Base-by-base conservation (phyloP, 2,888 invertebrate species). In the Nebria salina region DNA sequence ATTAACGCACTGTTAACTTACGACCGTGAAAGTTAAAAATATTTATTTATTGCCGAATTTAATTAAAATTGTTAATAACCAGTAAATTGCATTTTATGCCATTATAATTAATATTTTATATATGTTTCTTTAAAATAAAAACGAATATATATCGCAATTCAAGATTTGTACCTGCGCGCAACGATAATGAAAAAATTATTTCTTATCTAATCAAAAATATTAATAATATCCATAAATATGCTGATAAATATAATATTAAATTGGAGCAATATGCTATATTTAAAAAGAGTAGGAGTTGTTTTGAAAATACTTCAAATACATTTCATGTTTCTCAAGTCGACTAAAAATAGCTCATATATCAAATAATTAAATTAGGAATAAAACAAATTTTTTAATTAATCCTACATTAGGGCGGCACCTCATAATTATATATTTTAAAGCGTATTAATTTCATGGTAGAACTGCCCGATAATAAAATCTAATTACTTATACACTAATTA, bases 41-140 rank as follows among this genome's bases (percentile, higher is more conserved):
- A 80, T 75, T 68, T 73, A 65, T 34, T 75, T 26, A 68, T n/a
- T 74, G 73, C 66, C 75, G 65, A 66, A 74, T 54, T 77, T 78
- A 78, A 78, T 75, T 79, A 54, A 74, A 68, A 72, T 75, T 43
- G 25, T 79, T 43, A 64, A 15, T 75, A 72, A 65, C 64, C 11
- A 64, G 20, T 76, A 66, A 76, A 76, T 76, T 76, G 76, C 9
- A 25, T n/a, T 15, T 15, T 42, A 68, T 73, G 1, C 1, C 13
- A 42, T 73, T 20, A 13, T 73, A 73, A 73, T 43, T 73, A 73
- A 42, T 6, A 34, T 15, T 73, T 73, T 43, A 73, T 42, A 9
- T 8, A 73, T 34, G 34, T 6, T 25, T 34, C 26, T 15, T 25
- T 20, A n/a, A n/a, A n/a, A 9, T 72, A 34, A 72, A 25, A 34